Evolutionary conservation across 2,888 invertebrate genomes (phyloP).

Genomic region (Anthophora plumipes): DNA sequence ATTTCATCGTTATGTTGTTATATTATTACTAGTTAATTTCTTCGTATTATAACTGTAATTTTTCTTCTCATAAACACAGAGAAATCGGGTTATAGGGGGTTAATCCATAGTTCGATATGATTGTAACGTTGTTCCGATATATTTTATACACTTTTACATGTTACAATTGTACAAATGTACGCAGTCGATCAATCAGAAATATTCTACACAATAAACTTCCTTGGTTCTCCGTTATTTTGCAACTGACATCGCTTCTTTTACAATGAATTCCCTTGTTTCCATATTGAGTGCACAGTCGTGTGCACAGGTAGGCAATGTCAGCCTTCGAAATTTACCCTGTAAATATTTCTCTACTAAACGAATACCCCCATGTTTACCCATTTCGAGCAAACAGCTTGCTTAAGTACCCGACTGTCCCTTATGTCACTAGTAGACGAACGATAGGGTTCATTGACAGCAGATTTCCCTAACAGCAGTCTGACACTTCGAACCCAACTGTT

Average conservation of each 20-base stretch:
- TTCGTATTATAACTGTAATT: no score
- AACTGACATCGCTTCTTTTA: background rate
- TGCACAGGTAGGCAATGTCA: conserved; percentile 62
- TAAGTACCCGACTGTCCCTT: conserved; percentile 41
- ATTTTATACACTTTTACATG: no score
- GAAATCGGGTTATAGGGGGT: no score
- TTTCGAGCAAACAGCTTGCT: conserved; percentile 62
- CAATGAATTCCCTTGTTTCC: conserved; percentile 52
- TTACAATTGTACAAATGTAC: no score
- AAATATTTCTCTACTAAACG: conserved; percentile 67
- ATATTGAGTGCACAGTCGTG: conserved; percentile 51
- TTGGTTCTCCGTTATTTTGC: no score
- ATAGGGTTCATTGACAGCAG: conserved; percentile 43
- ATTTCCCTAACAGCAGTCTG: conserved; percentile 12
- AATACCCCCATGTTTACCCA: conserved; percentile 65
- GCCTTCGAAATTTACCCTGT: conserved; percentile 61
- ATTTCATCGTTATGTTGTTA: no score
- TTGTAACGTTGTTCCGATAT: no score
- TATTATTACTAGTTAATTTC: no score
- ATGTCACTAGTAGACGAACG: conserved; percentile 33
- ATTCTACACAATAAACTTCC: no score
- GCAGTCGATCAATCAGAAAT: no score
- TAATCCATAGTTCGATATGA: no score
- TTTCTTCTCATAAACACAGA: no score
- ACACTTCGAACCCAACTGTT: background rate